Base-by-base conservation (phyloP, 2,797 vertebrate species). In the Nothura maculosa region DNA sequence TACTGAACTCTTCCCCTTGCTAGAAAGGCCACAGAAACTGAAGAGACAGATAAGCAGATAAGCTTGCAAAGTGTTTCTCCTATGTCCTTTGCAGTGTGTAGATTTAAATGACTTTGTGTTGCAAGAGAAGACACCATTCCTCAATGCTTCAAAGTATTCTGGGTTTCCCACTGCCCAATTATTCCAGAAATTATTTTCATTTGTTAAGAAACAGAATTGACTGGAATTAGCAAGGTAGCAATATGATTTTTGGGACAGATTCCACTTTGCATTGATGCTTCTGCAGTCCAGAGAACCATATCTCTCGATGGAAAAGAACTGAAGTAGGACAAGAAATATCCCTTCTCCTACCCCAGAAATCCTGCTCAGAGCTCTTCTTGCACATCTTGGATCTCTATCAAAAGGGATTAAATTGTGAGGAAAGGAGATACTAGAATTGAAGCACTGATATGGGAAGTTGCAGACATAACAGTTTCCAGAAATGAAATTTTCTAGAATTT, bases 81-180 rank as follows among this genome's bases (percentile, higher is more conserved):
- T 95, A 38, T 92, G 93, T 96, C 62, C 61, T 92, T 90, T 95
- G 68, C 73, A 94, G 82, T 62, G 78, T 76, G 85, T 50, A 72
- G 48, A 50, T 70, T 81, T 86, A 30, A 93, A 92, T 32, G 68
- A 52, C 36, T 89, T 69, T 17, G 38, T 81, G 81, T 89, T 87
- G 78, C 81, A 94, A 93, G 45, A 85, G 12, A 38, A 74, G 78
- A 79, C 72, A 94, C 42, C n/a, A 89, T 57, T n/a, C 52, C 81
- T 70, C 57, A 74, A 63, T 75, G 81, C 78, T 64, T 88, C 77
- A 72, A 82, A 84, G 48, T 4, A 17, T 79, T 92, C 75, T 82
- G 79, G 60, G 76, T 43, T 88, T 93, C 20, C 25, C 48, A 81
- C 18, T 61, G 57, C 57, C 10, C 20, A 58, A 11, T 27, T 58